phyloP scores from a whole-genome alignment of 2,888 invertebrate species.

The Pristionchus fissidentatus region DNA sequence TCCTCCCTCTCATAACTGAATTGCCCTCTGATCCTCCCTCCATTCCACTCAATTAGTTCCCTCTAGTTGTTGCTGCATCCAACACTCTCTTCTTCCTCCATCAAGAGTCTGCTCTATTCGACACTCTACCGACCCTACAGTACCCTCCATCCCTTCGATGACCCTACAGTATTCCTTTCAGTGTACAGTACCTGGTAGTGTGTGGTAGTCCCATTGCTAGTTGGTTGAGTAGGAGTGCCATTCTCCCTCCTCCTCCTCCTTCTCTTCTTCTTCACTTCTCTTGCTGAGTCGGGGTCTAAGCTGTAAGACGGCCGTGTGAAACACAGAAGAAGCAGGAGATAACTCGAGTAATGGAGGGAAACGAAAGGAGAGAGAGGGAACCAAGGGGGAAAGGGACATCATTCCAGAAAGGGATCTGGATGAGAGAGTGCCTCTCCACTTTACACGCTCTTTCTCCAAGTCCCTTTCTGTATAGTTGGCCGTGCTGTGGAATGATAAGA shows the following conservation, averaged over 20 bases:
- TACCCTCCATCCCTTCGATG: too few relatives aligned
- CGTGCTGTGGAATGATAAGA: conserved; percentile 27
- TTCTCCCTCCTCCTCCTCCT: not conserved
- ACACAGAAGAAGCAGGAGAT: not conserved
- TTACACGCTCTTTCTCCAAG: too few relatives aligned
- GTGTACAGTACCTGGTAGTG: not conserved
- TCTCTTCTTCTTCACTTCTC: too few relatives aligned
- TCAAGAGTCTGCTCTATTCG: not conserved
- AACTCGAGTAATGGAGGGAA: not conserved
- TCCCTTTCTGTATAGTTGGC: too few relatives aligned
- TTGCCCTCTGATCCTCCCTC: conserved; percentile 17
- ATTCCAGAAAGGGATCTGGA: too few relatives aligned
- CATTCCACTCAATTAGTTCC: conserved; percentile 5
- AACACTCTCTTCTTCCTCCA: not conserved
- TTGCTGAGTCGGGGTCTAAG: not conserved
- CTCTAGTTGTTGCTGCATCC: too few relatives aligned
- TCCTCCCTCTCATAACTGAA: conserved; percentile 34
- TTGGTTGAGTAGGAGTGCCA: conserved; percentile 25
- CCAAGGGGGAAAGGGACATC: too few relatives aligned
- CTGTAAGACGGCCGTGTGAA: conserved; percentile 19
- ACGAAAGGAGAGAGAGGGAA: not conserved
- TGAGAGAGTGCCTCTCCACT: too few relatives aligned
- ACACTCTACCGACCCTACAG: not conserved
- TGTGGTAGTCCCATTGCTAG: conserved; percentile 24
- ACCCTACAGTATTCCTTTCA: too few relatives aligned